Evolutionary conservation across 2,113 vertebrate genomes (phyloP).

Genomic region (Hyla sarda): DNA sequence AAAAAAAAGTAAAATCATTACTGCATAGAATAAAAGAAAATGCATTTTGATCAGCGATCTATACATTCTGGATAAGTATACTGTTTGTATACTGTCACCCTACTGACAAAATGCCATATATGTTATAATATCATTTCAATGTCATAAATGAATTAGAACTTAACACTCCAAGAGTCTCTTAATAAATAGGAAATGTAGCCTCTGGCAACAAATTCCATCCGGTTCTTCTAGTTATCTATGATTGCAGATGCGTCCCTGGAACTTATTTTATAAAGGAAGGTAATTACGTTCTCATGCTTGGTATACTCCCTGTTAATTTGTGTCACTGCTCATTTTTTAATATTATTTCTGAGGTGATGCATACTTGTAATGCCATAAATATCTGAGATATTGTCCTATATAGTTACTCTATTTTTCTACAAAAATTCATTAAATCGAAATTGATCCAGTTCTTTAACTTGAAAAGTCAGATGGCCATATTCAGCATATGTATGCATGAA

Average conservation of each 20-base stretch:
- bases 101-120: not conserved
- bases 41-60: too few relatives aligned
- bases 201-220: not conserved
- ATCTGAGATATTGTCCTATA: not conserved
- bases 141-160: not conserved
- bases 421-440: not conserved
- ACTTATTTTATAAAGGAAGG: not conserved
- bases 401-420: not conserved
- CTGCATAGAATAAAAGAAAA: too few relatives aligned
- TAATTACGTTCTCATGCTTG: not conserved
- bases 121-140: not conserved
- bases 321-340: not conserved
- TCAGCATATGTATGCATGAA: too few relatives aligned
- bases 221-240: not conserved
- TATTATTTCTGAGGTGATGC: not conserved
- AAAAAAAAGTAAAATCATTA: too few relatives aligned
- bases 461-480: too few relatives aligned
- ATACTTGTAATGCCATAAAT: not conserved
- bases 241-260: not conserved
- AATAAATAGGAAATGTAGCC: not conserved
- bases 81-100: not conserved
- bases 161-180: not conserved
- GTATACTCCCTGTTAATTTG: not conserved
- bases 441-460: not conserved
- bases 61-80: too few relatives aligned